Base-by-base conservation (phyloP, 2,113 vertebrate genomes). In the Rissa tridactyla region DNA sequence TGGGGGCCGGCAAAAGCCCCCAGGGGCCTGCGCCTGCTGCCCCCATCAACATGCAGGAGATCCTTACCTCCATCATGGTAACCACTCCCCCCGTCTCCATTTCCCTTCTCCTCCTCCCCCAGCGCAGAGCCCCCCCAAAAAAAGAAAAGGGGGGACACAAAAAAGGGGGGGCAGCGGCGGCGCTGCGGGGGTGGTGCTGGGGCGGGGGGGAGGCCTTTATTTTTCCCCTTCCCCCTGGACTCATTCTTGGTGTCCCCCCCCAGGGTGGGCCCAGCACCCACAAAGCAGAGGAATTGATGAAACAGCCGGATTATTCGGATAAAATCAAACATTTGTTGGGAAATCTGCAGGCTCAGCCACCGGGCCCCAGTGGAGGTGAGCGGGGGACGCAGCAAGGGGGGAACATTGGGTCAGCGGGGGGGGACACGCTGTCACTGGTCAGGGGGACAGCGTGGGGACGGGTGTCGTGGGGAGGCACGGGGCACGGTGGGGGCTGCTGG, bases 11-110 rank as follows among this genome's bases (percentile, higher is more conserved):
- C 5, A 99, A 98, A 83, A 98, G 98, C 58, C 99, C 99, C 4
- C 98, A 98, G 25, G 98, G 85, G 83, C 98, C 96, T 68, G 94
- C 98, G 10, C 97, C 97, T 13, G 94, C 98, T 4, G 95, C 98
- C 16, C 91, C 98, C 25, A 98, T 99, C 92, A 99, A 99, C 9
- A 98, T 99, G 7, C 99, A 99, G 97, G 99, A 99, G 94, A 98
- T 99, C 93, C 98, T 99, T 30, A 98, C 98, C 10, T 99, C 99
- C 73, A 99, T 99, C 88, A 99, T 99, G 99, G 99, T 99, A 96
- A 94, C 49, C 23, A 25, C 11, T 51, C 21, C 49, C 49, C 49
- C 47, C 22, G 21, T 20, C 49, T 23, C 49, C 22, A 23, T 49
- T 49, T 23, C 49, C 49, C 11, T 49, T 49, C 44, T 44, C 44